Evolutionary conservation across 1,140 invertebrate species (phyloP).

Genomic region (Orussus abietinus): DNA sequence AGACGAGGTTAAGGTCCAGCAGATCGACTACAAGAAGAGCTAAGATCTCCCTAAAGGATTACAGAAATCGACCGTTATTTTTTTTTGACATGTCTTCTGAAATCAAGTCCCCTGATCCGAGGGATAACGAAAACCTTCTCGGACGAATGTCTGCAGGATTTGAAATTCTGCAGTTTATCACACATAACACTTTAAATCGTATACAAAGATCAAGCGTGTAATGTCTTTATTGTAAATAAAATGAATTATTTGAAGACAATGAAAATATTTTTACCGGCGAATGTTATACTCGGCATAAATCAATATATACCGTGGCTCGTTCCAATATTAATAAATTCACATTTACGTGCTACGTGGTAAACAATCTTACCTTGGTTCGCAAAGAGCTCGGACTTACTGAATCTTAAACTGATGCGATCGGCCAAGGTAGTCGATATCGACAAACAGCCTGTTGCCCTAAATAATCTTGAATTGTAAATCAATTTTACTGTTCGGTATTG

Average conservation of each 20-base stretch:
- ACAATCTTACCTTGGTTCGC: conserved; percentile 9
- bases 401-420: not conserved
- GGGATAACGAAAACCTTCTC: not conserved
- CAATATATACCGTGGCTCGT: conserved; percentile 8
- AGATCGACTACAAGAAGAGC: conserved; percentile 94
- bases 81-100: not conserved
- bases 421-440: conserved; percentile 3
- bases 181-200: no score
- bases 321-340: conserved; percentile 13
- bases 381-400: conserved; percentile 4
- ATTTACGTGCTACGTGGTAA: conserved; percentile 23
- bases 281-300: not conserved
- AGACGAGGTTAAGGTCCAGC: conserved; percentile 98
- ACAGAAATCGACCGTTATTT: conserved; percentile 7
- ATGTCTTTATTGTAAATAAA: conserved; percentile 15
- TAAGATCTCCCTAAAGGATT: conserved; percentile 43
- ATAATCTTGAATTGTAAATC: conserved; percentile 7
- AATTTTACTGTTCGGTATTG: conserved; percentile 10
- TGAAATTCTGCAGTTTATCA: conserved; percentile 4
- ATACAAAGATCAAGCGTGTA: not conserved
- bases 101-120: not conserved
- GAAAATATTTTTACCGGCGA: conserved; percentile 4
- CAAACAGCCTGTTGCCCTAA: conserved; percentile 7
- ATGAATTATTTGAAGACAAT: not conserved
- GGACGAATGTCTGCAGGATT: conserved; percentile 2